These are phyloP conservation scores for Vesta saturnalis DNA, from an alignment of 2,888 invertebrate genomes.

Conservation along the genomic window DNA sequence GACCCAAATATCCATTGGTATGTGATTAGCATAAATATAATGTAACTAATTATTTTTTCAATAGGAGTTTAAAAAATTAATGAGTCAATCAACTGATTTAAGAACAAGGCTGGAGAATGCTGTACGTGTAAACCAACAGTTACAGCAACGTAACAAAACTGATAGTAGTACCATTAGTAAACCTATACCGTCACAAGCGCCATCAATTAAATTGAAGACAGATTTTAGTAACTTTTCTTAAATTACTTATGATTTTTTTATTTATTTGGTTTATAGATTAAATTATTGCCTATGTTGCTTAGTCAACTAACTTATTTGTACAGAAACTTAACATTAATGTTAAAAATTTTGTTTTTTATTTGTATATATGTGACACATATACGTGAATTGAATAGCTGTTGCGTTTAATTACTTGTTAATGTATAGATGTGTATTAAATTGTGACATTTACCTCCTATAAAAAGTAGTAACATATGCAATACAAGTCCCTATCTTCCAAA, in stretches of 20 bases:
- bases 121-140: slow-evolving; percentile 77
- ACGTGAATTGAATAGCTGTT: too few species aligned
- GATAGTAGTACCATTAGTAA: slow-evolving; percentile 62
- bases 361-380: neutral
- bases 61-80: slow-evolving; percentile 89
- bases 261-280: neutral
- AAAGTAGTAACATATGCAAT: neutral
- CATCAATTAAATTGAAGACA: slow-evolving; percentile 91
- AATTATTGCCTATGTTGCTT: too few species aligned
- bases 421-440: neutral
- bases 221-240: slow-evolving; percentile 88
- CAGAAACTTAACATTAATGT: neutral
- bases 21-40: slow-evolving; percentile 10
- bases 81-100: slow-evolving; percentile 84
- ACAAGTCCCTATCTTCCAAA: neutral
- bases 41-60: slow-evolving; percentile 26
- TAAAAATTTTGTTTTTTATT: too few species aligned
- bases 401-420: neutral
- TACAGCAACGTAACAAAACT: slow-evolving; percentile 64
- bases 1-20: slow-evolving; percentile 91
- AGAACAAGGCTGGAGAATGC: slow-evolving; percentile 87
- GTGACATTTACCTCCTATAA: neutral
- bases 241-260: neutral
- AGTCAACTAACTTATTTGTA: neutral
- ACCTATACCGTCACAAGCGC: slow-evolving; percentile 63